These are phyloP conservation scores for Procambarus clarkii DNA, from an alignment of 1,140 invertebrate species.

Conservation along the genomic window DNA sequence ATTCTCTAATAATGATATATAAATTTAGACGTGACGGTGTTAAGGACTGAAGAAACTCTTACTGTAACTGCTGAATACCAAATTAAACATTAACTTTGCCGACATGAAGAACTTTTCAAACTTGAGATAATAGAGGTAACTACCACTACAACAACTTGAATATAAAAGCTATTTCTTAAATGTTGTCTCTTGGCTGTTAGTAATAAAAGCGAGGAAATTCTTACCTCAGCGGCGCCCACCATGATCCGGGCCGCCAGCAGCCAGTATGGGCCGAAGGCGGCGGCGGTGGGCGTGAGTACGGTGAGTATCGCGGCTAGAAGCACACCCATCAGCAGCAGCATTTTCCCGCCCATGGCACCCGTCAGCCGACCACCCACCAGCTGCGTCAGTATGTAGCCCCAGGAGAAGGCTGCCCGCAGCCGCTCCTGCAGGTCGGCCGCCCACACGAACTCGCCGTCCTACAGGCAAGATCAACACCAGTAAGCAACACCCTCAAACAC, in stretches of 20 bases:
- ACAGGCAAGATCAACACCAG: neutral
- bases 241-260: constrained; percentile 65
- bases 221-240: constrained; percentile 66
- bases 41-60: too few species aligned
- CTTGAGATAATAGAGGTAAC: too few species aligned
- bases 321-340: constrained; percentile 63
- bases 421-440: constrained; percentile 57
- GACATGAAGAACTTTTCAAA: too few species aligned
- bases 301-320: constrained; percentile 55
- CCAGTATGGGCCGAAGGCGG: constrained; percentile 66
- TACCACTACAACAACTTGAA: too few species aligned
- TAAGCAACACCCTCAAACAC: neutral
- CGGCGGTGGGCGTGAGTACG: constrained; percentile 53
- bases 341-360: constrained; percentile 67
- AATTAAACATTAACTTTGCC: too few species aligned
- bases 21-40: too few species aligned
- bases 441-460: constrained; percentile 69
- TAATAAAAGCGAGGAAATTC: neutral
- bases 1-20: too few species aligned
- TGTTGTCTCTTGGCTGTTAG: too few species aligned
- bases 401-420: constrained; percentile 63
- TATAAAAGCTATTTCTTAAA: too few species aligned
- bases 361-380: constrained; percentile 61
- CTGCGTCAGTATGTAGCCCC: constrained; percentile 70
- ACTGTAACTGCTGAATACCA: too few species aligned